Evolutionary conservation across 2,888 invertebrate genomes (phyloP), one percentile per base, ranked within the genome.

Genomic region (Listrodromus nycthemerus): DNA sequence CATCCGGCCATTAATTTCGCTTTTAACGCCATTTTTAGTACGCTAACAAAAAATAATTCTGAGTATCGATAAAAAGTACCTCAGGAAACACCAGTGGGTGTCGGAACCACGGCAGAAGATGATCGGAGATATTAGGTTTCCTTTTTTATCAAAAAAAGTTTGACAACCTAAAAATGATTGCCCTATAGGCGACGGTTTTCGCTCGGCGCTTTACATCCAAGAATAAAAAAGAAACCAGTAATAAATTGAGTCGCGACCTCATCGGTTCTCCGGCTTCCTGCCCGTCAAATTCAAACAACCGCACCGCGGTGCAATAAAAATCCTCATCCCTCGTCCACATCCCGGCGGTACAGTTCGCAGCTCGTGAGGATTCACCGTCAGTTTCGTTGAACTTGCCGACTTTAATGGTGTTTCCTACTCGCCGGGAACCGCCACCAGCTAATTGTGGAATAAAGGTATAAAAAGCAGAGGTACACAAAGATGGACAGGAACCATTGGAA

Each of bases 381-480:
- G 63, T 13, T 74, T 74, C 48, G 73, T 61, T 74, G 30, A 74
- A 61, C 61, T 45, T 10, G 37, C 63, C 63, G 63, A 48, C 74
- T 50, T 65, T 21, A 48, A 61, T 30, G 10, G 6, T 30, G 61
- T 41, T 61, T 73, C 30, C 27, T 45, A 19, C 58, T 61, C 58
- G 24, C 30, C 63, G 63, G 45, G 63, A 27, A 19, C 41, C 61
- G 16, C 73, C 30, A 52, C 69, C 52, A 81, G 70, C 79, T 86
- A 86, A 84, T 86, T 81, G 86, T 84, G 63, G 80, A 85, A 84
- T 80, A 83, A 85, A 83, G 79, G 83, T 82, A 80, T 81, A 83
- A 82, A 85, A 86, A 76, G 71, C 58, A 30, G 37, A 58, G 27
- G 48, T 52, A 52, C 50, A 71, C 48, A 74, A 55, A 45, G 37